Percentiles rank a stretch among this genome's conserved stretches.
These are phyloP conservation scores for Sesia bembeciformis DNA, from an alignment of 2,888 invertebrate species.

Conservation along the genomic window DNA sequence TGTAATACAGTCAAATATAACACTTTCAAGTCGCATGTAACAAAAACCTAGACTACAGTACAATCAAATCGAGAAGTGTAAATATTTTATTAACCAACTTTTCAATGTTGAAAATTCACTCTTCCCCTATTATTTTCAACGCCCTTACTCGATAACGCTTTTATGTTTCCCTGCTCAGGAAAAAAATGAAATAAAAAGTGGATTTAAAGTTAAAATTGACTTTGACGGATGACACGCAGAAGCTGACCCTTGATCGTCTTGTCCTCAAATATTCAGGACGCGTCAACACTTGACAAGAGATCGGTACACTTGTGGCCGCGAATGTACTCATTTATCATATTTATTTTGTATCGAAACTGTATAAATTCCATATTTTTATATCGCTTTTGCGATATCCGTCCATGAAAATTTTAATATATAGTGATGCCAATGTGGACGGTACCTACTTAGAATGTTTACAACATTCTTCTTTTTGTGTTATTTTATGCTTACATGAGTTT, in stretches of 20 bases:
- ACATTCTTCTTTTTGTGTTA: too few species aligned
- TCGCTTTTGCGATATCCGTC: too few species aligned
- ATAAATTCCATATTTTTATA: too few species aligned
- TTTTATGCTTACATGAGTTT: too few species aligned
- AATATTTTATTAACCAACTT: slow-evolving; percentile 56
- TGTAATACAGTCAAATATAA: too few species aligned
- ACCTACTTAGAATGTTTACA: too few species aligned
- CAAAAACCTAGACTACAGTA: slow-evolving; percentile 10
- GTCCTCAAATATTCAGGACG: slow-evolving; percentile 52
- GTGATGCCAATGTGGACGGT: too few species aligned
- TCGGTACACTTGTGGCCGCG: neutral
- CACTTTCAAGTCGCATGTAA: neutral
- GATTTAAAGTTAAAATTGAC: slow-evolving; percentile 69
- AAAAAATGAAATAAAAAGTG: slow-evolving; percentile 56
- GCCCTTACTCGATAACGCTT: slow-evolving; percentile 62
- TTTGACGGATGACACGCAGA: slow-evolving; percentile 57
- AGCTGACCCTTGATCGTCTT: slow-evolving; percentile 56
- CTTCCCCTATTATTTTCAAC: slow-evolving; percentile 45
- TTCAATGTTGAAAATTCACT: slow-evolving; percentile 54
- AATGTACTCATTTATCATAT: neutral
- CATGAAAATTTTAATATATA: too few species aligned
- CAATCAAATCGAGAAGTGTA: slow-evolving; percentile 29
- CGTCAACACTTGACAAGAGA: slow-evolving; percentile 32
- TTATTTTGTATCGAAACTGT: neutral
- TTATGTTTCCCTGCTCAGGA: slow-evolving; percentile 42